phyloP scores from a whole-genome alignment of 2,888 invertebrate species.

The Petrolisthes cinctipes region DNA sequence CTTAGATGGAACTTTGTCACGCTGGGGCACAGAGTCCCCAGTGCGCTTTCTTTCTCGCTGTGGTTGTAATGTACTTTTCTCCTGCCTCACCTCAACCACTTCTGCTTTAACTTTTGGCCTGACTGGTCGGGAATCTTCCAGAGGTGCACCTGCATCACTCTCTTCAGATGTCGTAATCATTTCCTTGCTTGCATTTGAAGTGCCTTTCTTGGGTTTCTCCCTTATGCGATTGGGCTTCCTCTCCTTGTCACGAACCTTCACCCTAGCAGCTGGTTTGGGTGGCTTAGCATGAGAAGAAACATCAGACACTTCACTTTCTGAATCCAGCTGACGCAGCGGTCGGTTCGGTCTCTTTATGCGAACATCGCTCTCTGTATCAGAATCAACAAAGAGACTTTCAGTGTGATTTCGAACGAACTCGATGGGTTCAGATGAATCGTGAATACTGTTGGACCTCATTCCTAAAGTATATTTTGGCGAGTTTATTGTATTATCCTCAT shows the following conservation, averaged over 20 bases:
- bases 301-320: conserved; percentile 57
- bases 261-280: conserved; percentile 54
- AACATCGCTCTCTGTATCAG: conserved; percentile 55
- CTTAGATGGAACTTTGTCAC: conserved; percentile 49
- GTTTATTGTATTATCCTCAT: conserved; percentile 51
- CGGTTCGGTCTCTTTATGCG: conserved; percentile 32
- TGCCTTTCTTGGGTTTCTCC: conserved; percentile 42
- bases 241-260: conserved; percentile 51
- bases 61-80: conserved; percentile 37
- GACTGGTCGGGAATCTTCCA: conserved; percentile 53
- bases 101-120: conserved; percentile 59
- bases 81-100: conserved; percentile 46
- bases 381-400: conserved; percentile 44
- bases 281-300: conserved; percentile 47
- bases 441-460: conserved; percentile 29
- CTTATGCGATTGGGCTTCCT: conserved; percentile 37
- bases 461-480: conserved; percentile 39
- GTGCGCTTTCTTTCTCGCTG: conserved; percentile 54
- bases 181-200: conserved; percentile 37
- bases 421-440: conserved; percentile 17
- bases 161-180: conserved; percentile 60
- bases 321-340: conserved; percentile 35
- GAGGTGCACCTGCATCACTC: conserved; percentile 45
- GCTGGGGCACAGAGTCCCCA: conserved; percentile 24
- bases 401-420: conserved; percentile 23